Conservation (phyloP, 1,140 invertebrate species). For the Chelonus insularis region DNA sequence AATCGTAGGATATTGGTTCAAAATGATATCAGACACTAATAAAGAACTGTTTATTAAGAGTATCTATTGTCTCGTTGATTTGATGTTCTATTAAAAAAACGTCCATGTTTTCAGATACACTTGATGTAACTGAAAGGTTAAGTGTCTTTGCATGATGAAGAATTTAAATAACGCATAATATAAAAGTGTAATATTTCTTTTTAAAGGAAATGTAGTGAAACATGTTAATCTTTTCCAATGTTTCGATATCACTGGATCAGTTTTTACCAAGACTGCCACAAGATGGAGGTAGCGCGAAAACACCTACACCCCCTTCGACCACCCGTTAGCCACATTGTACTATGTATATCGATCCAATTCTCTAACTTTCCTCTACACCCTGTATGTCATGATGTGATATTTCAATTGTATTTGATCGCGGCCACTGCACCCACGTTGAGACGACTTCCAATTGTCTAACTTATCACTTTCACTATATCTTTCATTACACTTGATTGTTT, state of each 20-base stretch:
- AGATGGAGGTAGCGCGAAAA: not conserved
- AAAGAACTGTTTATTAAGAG: no score
- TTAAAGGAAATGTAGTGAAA: not conserved
- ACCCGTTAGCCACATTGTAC: no score
- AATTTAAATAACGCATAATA: not conserved
- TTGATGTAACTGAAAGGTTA: no score
- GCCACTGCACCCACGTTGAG: constrained; percentile 31
- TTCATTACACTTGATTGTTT: not conserved
- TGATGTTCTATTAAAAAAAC: no score
- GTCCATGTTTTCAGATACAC: no score
- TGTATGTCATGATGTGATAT: not conserved
- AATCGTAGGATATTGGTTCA: no score
- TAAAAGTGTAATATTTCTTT: no score
- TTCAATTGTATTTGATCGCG: constrained; percentile 16
- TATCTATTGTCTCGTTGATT: no score
- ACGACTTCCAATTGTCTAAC: not conserved
- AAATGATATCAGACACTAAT: no score
- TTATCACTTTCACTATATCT: not conserved
- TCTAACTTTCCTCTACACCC: not conserved
- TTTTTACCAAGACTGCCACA: constrained; percentile 9
- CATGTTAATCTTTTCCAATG: not conserved
- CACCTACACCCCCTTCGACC: constrained; percentile 1
- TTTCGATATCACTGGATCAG: constrained; percentile 10
- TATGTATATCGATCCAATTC: no score
- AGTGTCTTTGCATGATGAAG: no score